Evolutionary conservation across 2,888 invertebrate species (phyloP).

Genomic region (Linnaemya vulpina): DNA sequence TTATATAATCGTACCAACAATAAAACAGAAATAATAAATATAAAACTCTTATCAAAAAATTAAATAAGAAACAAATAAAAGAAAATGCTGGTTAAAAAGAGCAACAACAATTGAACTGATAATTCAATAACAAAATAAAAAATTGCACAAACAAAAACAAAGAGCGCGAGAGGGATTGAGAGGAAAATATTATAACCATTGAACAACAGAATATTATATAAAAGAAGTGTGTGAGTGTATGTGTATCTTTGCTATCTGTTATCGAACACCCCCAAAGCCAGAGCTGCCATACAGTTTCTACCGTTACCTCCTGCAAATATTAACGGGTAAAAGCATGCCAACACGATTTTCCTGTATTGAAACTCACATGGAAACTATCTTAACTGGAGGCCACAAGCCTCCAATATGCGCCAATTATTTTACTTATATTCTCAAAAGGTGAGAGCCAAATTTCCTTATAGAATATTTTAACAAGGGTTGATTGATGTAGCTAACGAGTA

Average conservation of each 20-base stretch:
- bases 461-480: no score
- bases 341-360: no score
- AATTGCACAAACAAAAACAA: slow-evolving; percentile 19
- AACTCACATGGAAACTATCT: no score
- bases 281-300: slow-evolving; percentile 4
- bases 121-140: slow-evolving; percentile 21
- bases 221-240: no score
- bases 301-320: no score
- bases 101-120: slow-evolving; percentile 32
- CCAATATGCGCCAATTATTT: no score
- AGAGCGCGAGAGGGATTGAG: not conserved
- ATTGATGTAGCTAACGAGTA: no score
- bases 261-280: slow-evolving; percentile 22
- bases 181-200: not conserved
- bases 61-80: not conserved
- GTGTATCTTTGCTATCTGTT: slow-evolving; percentile 2
- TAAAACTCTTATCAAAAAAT: slow-evolving; percentile 50
- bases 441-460: no score
- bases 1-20: slow-evolving; percentile 27
- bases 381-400: no score
- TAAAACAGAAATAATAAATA: slow-evolving; percentile 41
- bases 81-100: slow-evolving; percentile 47
- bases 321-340: no score
- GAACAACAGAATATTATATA: no score
- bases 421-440: no score